These are phyloP conservation scores for Drosophila parthenogenetica DNA, from an alignment of 2,888 invertebrate genomes.

Conservation along the genomic window DNA sequence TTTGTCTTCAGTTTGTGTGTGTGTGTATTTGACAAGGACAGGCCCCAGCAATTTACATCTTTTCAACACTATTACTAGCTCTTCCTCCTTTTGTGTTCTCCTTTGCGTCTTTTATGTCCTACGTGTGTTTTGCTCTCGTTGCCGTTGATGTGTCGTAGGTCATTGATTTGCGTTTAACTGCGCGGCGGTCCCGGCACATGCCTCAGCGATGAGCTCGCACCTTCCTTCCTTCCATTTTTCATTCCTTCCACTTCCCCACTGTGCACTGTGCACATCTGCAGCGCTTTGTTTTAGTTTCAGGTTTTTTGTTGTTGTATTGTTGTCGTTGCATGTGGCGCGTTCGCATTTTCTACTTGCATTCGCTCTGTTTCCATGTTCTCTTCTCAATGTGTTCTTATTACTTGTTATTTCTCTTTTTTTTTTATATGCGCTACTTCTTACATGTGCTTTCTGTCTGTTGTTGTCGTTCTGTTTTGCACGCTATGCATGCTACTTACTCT, in stretches of 20 bases:
- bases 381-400: conserved; percentile 61
- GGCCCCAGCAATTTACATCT: conserved; percentile 49
- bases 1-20: conserved; percentile 11
- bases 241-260: neutral
- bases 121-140: conserved; percentile 32
- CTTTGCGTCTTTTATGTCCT: conserved; percentile 9
- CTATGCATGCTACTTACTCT: conserved; percentile 28
- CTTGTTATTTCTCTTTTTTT: conserved; percentile 49
- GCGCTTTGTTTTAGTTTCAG: conserved; percentile 60
- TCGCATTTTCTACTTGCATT: conserved; percentile 43
- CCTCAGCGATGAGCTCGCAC: conserved; percentile 31
- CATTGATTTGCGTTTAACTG: conserved; percentile 79
- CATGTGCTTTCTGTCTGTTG: conserved; percentile 36
- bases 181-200: conserved; percentile 43
- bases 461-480: conserved; percentile 49
- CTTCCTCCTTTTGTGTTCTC: conserved; percentile 11
- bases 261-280: conserved; percentile 35
- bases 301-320: conserved; percentile 54
- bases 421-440: conserved; percentile 49
- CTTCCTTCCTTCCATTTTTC: neutral
- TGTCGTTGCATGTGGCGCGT: conserved; percentile 75
- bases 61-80: conserved; percentile 49
- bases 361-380: conserved; percentile 53
- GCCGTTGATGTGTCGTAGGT: conserved; percentile 80
- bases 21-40: conserved; percentile 14